These are phyloP conservation scores for Petrocephalus microphthalmus DNA, from an alignment of 2,113 vertebrate genomes.

Conservation along the genomic window DNA sequence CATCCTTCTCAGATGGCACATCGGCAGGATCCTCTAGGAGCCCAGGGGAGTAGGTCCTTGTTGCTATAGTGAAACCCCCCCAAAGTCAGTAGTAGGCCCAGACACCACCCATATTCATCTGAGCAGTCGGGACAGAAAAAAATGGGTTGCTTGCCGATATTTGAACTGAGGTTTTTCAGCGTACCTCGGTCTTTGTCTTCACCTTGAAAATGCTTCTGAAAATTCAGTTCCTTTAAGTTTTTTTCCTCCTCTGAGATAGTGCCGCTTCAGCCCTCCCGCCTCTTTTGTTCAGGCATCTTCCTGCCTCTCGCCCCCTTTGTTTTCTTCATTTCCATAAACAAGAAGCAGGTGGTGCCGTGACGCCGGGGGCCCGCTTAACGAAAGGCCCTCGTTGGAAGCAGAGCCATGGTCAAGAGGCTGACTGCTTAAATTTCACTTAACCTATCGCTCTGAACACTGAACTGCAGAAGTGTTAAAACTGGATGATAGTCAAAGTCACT, in stretches of 20 bases:
- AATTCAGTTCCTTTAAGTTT: background rate
- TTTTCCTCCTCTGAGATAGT: background rate
- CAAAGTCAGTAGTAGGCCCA: background rate
- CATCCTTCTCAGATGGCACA: background rate
- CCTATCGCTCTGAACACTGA: too few relatives aligned
- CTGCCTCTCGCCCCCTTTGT: slow-evolving; percentile 26
- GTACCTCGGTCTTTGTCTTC: background rate
- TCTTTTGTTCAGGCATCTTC: slow-evolving; percentile 15
- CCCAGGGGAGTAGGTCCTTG: background rate
- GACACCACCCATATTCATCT: background rate
- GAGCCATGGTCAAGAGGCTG: background rate
- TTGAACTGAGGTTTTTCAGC: slow-evolving; percentile 7
- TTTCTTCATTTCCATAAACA: slow-evolving; percentile 25
- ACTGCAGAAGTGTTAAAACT: too few relatives aligned
- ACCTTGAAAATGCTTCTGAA: background rate
- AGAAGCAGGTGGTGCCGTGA: background rate
- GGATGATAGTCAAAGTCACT: too few relatives aligned
- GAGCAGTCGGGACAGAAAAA: background rate
- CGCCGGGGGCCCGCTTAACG: background rate
- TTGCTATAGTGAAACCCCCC: background rate
- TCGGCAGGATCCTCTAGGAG: background rate
- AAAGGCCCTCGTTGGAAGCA: background rate
- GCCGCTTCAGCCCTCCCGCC: background rate
- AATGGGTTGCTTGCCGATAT: background rate
- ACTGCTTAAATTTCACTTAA: background rate